Percentiles rank a stretch among this genome's conserved stretches.
Conservation (phyloP, 2,797 vertebrate species). For the Pseudochirops cupreus region DNA sequence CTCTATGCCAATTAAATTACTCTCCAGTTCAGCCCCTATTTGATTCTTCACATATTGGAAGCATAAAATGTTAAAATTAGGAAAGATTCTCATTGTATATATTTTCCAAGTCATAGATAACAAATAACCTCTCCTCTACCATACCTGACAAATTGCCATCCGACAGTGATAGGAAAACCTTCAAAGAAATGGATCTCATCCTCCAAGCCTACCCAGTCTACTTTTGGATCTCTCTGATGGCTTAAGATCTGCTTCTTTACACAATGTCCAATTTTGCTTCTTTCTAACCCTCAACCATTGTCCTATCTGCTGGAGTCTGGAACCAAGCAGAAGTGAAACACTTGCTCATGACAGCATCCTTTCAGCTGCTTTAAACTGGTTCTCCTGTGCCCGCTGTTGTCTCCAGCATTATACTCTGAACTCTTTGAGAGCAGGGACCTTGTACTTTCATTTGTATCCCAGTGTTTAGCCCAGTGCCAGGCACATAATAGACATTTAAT, state of each 20-base stretch:
- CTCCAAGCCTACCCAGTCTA: not conserved
- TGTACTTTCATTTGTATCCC: not conserved
- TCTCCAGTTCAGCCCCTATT: not conserved
- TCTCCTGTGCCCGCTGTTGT: not conserved
- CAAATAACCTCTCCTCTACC: not conserved
- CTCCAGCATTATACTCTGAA: not conserved
- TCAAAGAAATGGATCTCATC: not conserved
- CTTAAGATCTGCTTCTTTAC: not conserved
- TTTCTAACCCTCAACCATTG: not conserved
- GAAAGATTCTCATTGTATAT: not conserved
- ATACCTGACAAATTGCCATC: not conserved
- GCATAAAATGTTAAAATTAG: not conserved
- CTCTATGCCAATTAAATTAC: not conserved
- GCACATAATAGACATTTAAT: not conserved
- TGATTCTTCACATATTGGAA: not conserved
- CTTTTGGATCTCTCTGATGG: not conserved
- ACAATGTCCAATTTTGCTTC: not conserved
- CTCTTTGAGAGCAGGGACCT: not conserved
- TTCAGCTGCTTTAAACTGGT: not conserved
- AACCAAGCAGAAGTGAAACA: not conserved
- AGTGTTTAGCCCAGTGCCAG: not conserved
- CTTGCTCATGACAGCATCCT: not conserved
- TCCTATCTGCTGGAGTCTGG: not conserved
- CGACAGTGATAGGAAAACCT: not conserved
- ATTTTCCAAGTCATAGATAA: not conserved